These are phyloP conservation scores for Elaphurus davidianus DNA, from an alignment of 2,113 vertebrate genomes.

Conservation along the genomic window DNA sequence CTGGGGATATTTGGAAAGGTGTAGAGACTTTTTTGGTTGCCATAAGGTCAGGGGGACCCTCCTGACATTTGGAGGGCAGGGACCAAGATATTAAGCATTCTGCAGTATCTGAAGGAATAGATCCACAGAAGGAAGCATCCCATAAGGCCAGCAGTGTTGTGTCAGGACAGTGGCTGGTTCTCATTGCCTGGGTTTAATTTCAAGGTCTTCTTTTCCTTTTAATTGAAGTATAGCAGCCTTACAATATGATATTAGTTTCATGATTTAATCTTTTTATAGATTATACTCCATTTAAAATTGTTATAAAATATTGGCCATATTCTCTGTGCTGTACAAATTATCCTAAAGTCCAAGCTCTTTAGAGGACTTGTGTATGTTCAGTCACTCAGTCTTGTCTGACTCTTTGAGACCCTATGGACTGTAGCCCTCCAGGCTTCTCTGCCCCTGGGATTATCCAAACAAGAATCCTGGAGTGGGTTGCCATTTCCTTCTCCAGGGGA, in stretches of 20 bases:
- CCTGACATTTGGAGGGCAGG: background rate
- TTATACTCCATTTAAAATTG: background rate
- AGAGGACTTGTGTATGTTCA: background rate
- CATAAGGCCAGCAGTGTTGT: background rate
- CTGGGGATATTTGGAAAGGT: background rate
- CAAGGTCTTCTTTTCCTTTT: background rate
- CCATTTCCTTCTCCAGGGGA: background rate
- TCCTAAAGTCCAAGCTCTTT: background rate
- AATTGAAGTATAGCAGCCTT: background rate
- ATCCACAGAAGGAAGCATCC: background rate
- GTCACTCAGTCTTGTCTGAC: background rate
- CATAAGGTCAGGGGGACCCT: background rate
- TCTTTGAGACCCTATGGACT: background rate
- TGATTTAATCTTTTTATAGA: background rate
- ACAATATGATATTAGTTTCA: background rate
- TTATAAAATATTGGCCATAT: background rate
- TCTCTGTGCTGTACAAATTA: background rate
- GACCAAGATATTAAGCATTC: background rate
- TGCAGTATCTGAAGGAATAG: background rate
- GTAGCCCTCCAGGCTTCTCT: background rate
- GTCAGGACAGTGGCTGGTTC: background rate
- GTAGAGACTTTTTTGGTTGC: background rate
- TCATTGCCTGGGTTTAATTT: background rate
- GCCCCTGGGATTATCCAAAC: background rate
- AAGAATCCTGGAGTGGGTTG: background rate